Percentiles rank a stretch among this genome's conserved stretches.
Evolutionary conservation across 2,797 vertebrate species (phyloP).

Genomic region (Poeciliopsis turneri): DNA sequence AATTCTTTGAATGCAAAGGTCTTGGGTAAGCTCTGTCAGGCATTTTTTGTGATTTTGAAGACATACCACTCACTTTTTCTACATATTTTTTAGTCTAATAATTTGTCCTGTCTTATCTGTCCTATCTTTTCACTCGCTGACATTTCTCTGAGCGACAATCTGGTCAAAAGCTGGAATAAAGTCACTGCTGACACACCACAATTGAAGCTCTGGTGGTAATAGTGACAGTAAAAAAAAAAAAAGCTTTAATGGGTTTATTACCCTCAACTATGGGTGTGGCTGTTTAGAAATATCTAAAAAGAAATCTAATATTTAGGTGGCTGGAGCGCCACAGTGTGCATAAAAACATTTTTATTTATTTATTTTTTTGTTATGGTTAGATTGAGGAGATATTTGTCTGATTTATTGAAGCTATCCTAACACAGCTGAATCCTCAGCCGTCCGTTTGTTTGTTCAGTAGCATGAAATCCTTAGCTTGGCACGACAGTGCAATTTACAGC

Average conservation of each 20-base stretch:
- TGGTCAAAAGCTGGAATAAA: slow-evolving; percentile 5
- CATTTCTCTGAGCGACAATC: slow-evolving; percentile 2
- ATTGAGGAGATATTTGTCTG: not conserved
- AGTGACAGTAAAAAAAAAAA: not conserved
- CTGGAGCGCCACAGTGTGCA: not conserved
- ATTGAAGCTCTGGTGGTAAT: not conserved
- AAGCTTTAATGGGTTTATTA: slow-evolving; percentile 17
- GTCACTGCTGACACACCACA: slow-evolving; percentile 9
- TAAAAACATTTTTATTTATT: not conserved
- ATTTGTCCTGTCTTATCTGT: not conserved
- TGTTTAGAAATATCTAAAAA: slow-evolving; percentile 7
- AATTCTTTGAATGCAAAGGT: too few species aligned
- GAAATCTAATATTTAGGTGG: slow-evolving; percentile 1
- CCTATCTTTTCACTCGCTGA: not conserved
- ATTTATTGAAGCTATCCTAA: slow-evolving; percentile 13
- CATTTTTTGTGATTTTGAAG: too few species aligned
- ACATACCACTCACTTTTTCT: not conserved
- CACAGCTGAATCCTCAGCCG: not conserved
- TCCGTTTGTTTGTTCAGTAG: slow-evolving; percentile 25
- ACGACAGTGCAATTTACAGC: slow-evolving; percentile 21
- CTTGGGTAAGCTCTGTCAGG: too few species aligned
- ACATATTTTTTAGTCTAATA: not conserved
- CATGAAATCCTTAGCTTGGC: slow-evolving; percentile 8
- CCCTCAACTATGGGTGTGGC: not conserved
- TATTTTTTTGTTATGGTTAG: slow-evolving; percentile 8